phyloP scores from a whole-genome alignment of 2,888 invertebrate species.

The Synergus laeviventris region DNA sequence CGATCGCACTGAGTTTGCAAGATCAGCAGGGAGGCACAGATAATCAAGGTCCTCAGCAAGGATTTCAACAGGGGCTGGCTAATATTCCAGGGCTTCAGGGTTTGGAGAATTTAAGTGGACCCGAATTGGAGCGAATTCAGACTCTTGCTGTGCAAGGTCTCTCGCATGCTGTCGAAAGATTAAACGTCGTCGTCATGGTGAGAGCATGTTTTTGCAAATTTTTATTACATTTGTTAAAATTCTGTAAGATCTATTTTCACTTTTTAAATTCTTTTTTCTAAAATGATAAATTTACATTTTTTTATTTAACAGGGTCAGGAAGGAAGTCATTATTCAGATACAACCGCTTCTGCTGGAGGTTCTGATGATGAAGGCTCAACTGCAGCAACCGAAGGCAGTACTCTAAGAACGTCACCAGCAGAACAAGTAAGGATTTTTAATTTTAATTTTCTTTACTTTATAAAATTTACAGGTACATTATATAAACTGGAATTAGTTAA shows the following conservation, averaged over 20 bases:
- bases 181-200: constrained; percentile 27
- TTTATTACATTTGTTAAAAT: no score
- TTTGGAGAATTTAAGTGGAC: constrained; percentile 76
- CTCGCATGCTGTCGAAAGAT: constrained; percentile 62
- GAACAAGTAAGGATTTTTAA: constrained; percentile 84
- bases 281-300: no score
- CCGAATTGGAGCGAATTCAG: constrained; percentile 77
- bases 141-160: constrained; percentile 72
- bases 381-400: constrained; percentile 96
- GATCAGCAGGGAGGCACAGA: constrained; percentile 83
- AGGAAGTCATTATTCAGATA: constrained; percentile 85
- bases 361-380: constrained; percentile 97
- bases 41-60: constrained; percentile 78
- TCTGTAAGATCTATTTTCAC: no score
- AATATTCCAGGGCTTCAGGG: constrained; percentile 74
- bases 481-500: no score
- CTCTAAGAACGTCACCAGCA: constrained; percentile 89
- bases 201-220: no score
- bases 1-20: constrained; percentile 95
- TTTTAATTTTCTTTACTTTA: no score
- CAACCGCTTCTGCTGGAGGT: constrained; percentile 90
- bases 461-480: no score
- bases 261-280: no score
- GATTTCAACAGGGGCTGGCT: constrained; percentile 71
- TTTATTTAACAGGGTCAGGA: no score